Evolutionary conservation across 2,113 vertebrate species (phyloP), one percentile per base, ranked within the genome.

Genomic region (Apteryx mantelli): DNA sequence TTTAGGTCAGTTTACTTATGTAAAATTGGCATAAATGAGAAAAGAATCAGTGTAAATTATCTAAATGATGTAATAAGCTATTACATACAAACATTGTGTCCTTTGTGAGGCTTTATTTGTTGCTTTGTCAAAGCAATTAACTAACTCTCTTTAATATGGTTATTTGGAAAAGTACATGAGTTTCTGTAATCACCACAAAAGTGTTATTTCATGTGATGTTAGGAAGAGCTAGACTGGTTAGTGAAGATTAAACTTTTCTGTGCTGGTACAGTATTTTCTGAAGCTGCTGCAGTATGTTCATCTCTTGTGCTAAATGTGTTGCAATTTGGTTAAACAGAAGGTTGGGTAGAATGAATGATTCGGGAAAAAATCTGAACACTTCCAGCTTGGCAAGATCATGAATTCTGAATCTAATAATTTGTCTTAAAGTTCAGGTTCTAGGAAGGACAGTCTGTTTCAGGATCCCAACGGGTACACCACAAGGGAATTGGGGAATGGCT

Each of bases 401-500:
- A 91, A 80, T 80, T 50, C 74, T 58, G 92, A 98, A 94, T 97
- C 78, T 89, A 98, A 9, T 32, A 30, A 95, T 93, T 98, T 65
- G 82, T 96, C 81, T 95, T 94, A 97, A 95, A 87, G 95, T 94
- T 93, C 78, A 95, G 85, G 75, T 97, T 97, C 94, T 69, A 95
- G 82, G 93, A 96, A 94, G 95, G 89, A 71, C 68, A 93, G 91
- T 69, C 55, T 94, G 77, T 97, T 97, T 96, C 58, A 93, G 74
- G 91, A 93, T 97, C 79, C 66, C 88, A 89, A 77, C 94, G 95
- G 91, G 82, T 76, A 88, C 76, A 91, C 74, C 82, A 46, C 75
- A 63, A 75, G 93, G 93, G 88, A 93, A 84, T 94, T 61, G 96
- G 93, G 84, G 95, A 97, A 94, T 85, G 95, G 76, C 81, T 95